A percentile compares a stretch with the other conserved stretches of the same genome.
Conservation (phyloP, 2,888 invertebrate species). For the Rhopalosiphum nymphaeae region DNA sequence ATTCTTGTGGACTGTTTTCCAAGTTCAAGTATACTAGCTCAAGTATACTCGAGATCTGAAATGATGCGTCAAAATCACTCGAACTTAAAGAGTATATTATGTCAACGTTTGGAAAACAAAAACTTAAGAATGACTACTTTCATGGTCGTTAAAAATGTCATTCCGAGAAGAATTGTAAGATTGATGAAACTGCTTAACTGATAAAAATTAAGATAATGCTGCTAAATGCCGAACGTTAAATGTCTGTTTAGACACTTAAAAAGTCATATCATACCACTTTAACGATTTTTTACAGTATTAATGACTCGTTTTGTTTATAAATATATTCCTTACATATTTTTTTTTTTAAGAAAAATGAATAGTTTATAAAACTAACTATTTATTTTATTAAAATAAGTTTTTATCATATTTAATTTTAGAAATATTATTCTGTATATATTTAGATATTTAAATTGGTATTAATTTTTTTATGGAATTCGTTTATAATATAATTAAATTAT, state of each 20-base stretch:
- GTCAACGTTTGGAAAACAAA: slow-evolving; percentile 42
- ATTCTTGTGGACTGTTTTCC: slow-evolving; percentile 11
- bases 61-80: slow-evolving; percentile 55
- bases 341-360: neutral
- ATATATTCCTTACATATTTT: neutral
- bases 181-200: slow-evolving; percentile 38
- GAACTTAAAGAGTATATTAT: slow-evolving; percentile 28
- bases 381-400: neutral
- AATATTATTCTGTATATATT: neutral
- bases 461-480: neutral
- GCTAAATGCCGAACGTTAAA: neutral
- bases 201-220: slow-evolving; percentile 32
- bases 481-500: neutral
- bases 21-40: neutral
- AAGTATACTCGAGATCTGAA: slow-evolving; percentile 25
- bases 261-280: neutral
- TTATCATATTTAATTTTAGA: neutral
- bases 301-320: neutral
- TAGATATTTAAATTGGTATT: neutral
- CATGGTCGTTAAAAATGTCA: slow-evolving; percentile 40
- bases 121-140: slow-evolving; percentile 39
- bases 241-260: neutral
- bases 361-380: neutral
- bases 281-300: neutral
- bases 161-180: neutral